A percentile compares a stretch with the other conserved stretches of the same genome.
phyloP scores from a whole-genome alignment of 2,888 invertebrate species.

The Globia sparganii region DNA sequence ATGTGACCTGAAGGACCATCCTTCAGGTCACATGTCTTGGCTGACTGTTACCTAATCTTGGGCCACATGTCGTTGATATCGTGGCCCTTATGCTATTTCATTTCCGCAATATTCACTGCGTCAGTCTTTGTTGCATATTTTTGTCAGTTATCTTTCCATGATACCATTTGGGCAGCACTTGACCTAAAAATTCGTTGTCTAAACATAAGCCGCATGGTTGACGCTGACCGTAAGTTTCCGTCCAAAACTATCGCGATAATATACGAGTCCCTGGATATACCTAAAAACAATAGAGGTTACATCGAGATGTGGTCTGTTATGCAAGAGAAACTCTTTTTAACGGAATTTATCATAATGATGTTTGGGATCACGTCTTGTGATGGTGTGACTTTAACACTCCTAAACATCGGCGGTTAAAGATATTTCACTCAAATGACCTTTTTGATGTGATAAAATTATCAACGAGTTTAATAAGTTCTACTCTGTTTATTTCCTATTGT shows the following conservation, averaged over 20 bases:
- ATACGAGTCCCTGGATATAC: background rate
- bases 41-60: background rate
- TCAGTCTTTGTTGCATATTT: background rate
- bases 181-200: background rate
- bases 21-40: background rate
- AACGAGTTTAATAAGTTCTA: constrained; percentile 20
- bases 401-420: constrained; percentile 1
- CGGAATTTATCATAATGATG: background rate
- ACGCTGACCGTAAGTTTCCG: background rate
- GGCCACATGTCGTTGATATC: background rate
- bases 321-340: background rate
- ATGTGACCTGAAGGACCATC: no score
- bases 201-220: background rate
- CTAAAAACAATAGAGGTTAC: background rate
- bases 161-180: background rate
- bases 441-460: constrained; percentile 1
- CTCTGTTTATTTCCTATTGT: constrained; percentile 14
- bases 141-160: background rate
- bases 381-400: background rate
- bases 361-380: background rate
- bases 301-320: background rate
- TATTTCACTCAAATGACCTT: constrained; percentile 29
- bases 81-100: background rate
- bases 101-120: background rate
- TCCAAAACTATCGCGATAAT: background rate